Base-by-base conservation (phyloP, 2,797 vertebrate genomes). In the Parotocinclus haroldoi region DNA sequence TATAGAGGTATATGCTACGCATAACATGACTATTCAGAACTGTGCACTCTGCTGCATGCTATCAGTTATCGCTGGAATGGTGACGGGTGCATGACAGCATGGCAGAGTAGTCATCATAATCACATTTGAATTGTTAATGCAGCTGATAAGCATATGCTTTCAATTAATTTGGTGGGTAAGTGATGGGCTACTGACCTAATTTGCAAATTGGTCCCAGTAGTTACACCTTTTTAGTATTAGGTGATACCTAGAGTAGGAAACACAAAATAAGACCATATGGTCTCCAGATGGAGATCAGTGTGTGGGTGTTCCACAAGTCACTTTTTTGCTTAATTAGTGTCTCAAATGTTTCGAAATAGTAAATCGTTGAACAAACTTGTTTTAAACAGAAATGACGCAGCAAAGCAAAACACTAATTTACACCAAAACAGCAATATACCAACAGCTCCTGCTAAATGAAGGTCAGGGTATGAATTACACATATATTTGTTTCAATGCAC, bases 281-380 rank as follows among this genome's bases (percentile, higher is more conserved):
- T 37, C 51, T 63, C 45, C 58, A 68, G 49, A 58, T n/a, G 49
- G 58, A 62, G 51, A 66, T 72, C 61, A 72, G 45, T 45, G 50
- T 38, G 10, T 6, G 1, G 10, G 44, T 60, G 48, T 46, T 37
- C 19, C 56, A 11, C 10, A 42, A 49, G 67, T 53, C 58, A 54
- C 49, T 60, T 44, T 55, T 19, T n/a, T 4, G 59, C 58, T 66
- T 76, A 66, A 71, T 69, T 75, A 63, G 27, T 59, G 44, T 27
- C 16, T 48, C 45, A 57, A 67, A 68, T 60, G 53, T 39, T 68
- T 53, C 68, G 17, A 52, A 52, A 65, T 3, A 46, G 44, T 11
- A 46, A 46, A 11, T 27, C 27, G 2, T 27, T 27, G 2, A 27
- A 27, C 5, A 5, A 27, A 27, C 27, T 27, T 27, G 27, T 27